Evolutionary conservation across 92 coral and sea anemone genomes (phyloP), one percentile per base, ranked within the genome.

Genomic region (Nematostella vectensis): DNA sequence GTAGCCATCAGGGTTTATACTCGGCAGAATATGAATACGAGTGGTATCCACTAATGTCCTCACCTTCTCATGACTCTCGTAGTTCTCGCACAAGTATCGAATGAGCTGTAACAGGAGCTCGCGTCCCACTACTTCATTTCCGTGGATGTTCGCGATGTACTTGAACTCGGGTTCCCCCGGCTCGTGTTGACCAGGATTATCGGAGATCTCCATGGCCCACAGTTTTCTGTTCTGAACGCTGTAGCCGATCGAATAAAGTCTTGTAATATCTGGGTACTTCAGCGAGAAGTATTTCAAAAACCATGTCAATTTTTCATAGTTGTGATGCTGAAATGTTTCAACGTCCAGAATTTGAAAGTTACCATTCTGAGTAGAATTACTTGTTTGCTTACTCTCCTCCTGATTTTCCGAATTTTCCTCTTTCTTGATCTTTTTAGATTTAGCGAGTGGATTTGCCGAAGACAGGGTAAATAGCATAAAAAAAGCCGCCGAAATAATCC

Each of bases 1-100:
- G 47, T 93, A 93, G 2, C 99, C 99, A 55, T 93, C 99, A 0
- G 99, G 99, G 40, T 93, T 93, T 61, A 93, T 65, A 45, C 99
- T 86, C 17, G 99, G 96, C 3, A 93, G 59, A 27, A 93, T 71
- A 28, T 93, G 99, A 25, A 93, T 86, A 25, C 96, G 71, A 0
- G 99, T 86, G 4, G 83, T 68, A 43, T 82, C 85, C 1, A 93
- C 73, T 0, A 93, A 72, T 30, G 65, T 74, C 11, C 71, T 86
- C 12, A 87, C 50, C 22, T 70, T 71, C 37, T 69, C 28, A 43
- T 87, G 72, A 25, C 57, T 61, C 15, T 59, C 55, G 62, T 93
- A 93, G 58, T 68, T 93, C 71, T 93, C 95, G 48, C 99, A 93
- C 10, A 93, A 59, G 39, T 78, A 63, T 45, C 73, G 85, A 15